A percentile compares a stretch with the other conserved stretches of the same genome.
Evolutionary conservation across 37 sponge, comb jelly and placozoan genomes (phyloP).

Genomic region (Spongilla lacustris): DNA sequence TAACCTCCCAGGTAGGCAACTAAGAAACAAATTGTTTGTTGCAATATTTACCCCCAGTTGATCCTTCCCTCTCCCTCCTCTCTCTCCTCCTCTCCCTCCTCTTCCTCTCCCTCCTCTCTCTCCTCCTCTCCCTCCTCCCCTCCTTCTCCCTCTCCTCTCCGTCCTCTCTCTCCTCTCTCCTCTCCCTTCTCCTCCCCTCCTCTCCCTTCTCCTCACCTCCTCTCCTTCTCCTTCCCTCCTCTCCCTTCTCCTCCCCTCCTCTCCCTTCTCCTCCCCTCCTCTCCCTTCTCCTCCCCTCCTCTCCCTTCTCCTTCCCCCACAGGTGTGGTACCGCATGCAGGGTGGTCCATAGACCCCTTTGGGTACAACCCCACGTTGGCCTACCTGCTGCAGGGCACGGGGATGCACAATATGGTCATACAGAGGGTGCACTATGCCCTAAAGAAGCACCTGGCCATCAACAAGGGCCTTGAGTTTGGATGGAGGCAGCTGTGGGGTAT

Average conservation of each 20-base stretch:
- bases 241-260: neutral
- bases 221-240: too few relatives aligned
- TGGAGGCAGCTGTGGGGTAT: constrained; percentile 95
- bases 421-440: constrained; percentile 91
- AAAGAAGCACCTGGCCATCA: constrained; percentile 83
- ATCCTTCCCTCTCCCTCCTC: too few relatives aligned
- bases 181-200: neutral
- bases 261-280: neutral
- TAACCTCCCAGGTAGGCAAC: constrained; percentile 61
- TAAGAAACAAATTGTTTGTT: too few relatives aligned
- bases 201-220: too few relatives aligned
- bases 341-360: constrained; percentile 97
- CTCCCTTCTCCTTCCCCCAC: too few relatives aligned
- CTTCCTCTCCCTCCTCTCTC: too few relatives aligned
- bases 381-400: constrained; percentile 75
- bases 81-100: too few relatives aligned
- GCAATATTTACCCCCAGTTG: too few relatives aligned
- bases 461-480: constrained; percentile 82
- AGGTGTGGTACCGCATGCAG: constrained; percentile 71
- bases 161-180: neutral
- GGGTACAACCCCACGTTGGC: constrained; percentile 94
- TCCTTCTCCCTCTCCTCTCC: neutral
- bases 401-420: constrained; percentile 82
- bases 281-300: neutral
- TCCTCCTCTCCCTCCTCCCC: neutral